Evolutionary conservation across 1,140 invertebrate species (phyloP).

Genomic region (Sweltsa coloradensis): DNA sequence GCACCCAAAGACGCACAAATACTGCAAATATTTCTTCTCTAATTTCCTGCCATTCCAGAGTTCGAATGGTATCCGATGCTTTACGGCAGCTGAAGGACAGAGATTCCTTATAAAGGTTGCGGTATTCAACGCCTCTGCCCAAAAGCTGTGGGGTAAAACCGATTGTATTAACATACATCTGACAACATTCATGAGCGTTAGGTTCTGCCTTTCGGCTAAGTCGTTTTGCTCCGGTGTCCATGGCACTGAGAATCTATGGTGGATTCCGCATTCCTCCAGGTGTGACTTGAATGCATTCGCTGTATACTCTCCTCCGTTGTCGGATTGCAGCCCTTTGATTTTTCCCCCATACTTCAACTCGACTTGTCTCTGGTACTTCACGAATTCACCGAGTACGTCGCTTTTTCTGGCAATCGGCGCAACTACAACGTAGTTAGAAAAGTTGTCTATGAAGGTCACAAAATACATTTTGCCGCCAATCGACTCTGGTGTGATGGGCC

Average conservation of each 20-base stretch:
- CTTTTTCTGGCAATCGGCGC: constrained; percentile 17
- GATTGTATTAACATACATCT: constrained; percentile 15
- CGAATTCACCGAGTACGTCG: constrained; percentile 10
- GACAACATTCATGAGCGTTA: constrained; percentile 17
- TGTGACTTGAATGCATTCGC: constrained; percentile 1
- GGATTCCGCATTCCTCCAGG: constrained; percentile 13
- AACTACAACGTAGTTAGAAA: constrained; percentile 12
- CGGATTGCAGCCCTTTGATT: constrained; percentile 13
- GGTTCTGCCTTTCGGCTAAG: constrained; percentile 16
- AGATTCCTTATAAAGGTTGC: constrained; percentile 16
- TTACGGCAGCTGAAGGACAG: not conserved
- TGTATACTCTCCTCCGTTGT: constrained; percentile 18
- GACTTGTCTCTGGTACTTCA: constrained; percentile 12
- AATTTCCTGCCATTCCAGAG: not conserved
- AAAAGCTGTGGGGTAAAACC: constrained; percentile 16
- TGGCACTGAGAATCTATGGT: constrained; percentile 11
- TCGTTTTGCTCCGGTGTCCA: constrained; percentile 21
- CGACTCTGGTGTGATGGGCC: constrained; percentile 8
- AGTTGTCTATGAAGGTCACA: constrained; percentile 20
- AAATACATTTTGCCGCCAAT: constrained; percentile 17
- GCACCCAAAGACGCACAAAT: not conserved
- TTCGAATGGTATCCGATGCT: constrained; percentile 14
- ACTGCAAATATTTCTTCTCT: not conserved
- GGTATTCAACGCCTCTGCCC: constrained; percentile 19
- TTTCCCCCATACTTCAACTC: constrained; percentile 3